These are phyloP conservation scores for Scaptomyza flava DNA, from an alignment of 2,888 invertebrate genomes.

Conservation along the genomic window DNA sequence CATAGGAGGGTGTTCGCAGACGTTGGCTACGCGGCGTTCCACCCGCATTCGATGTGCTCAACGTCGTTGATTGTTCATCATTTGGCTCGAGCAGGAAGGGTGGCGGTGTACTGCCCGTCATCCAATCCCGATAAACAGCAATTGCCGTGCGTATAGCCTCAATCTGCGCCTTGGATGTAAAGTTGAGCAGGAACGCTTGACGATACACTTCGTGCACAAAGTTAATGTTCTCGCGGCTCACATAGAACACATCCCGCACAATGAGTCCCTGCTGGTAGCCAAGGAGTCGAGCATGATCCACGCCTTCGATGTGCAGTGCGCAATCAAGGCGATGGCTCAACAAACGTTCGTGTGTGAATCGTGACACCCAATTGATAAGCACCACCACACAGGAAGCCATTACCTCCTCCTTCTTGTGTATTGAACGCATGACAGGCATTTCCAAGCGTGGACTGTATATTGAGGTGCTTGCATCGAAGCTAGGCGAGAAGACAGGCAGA, in stretches of 20 bases:
- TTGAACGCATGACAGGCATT: constrained; percentile 88
- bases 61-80: constrained; percentile 77
- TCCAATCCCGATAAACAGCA: constrained; percentile 97
- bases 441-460: constrained; percentile 94
- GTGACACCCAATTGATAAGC: constrained; percentile 95
- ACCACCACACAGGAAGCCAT: constrained; percentile 90
- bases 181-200: constrained; percentile 95
- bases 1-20: constrained; percentile 93
- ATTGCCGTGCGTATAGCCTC: constrained; percentile 95
- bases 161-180: constrained; percentile 89
- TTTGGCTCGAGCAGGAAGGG: constrained; percentile 91
- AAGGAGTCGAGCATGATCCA: constrained; percentile 81
- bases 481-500: constrained; percentile 94
- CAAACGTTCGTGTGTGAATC: constrained; percentile 90
- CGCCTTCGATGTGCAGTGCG: constrained; percentile 81
- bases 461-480: constrained; percentile 91
- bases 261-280: constrained; percentile 86
- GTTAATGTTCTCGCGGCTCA: constrained; percentile 95
- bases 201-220: constrained; percentile 97
- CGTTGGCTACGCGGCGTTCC: constrained; percentile 85
- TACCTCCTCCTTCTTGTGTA: constrained; percentile 88
- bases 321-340: constrained; percentile 81
- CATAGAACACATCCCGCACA: constrained; percentile 94
- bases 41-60: constrained; percentile 72
- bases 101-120: constrained; percentile 92